Conservation (phyloP, 2,888 invertebrate species). For the Anodontia alba region DNA sequence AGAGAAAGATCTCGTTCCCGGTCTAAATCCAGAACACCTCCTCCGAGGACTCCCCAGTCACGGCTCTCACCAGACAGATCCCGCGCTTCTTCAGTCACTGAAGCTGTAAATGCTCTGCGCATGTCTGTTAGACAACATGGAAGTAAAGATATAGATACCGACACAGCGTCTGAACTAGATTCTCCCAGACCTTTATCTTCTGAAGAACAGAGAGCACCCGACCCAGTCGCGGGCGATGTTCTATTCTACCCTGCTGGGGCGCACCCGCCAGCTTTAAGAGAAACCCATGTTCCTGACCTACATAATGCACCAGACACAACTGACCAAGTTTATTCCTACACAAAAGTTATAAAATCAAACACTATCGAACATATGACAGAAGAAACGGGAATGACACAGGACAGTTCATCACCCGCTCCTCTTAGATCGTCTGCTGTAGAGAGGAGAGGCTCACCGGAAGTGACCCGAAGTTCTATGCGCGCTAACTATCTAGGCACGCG, state of each 20-base stretch:
- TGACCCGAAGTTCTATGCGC: neutral
- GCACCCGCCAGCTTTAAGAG: neutral
- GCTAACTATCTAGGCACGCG: slow-evolving; percentile 17
- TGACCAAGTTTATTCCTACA: slow-evolving; percentile 40
- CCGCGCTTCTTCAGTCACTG: slow-evolving; percentile 52
- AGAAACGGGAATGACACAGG: neutral
- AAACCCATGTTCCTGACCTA: neutral
- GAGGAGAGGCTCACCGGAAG: neutral
- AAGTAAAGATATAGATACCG: slow-evolving; percentile 25
- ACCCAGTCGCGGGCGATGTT: slow-evolving; percentile 56
- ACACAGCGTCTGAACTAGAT: slow-evolving; percentile 27
- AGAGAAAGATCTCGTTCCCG: slow-evolving; percentile 10
- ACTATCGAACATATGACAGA: neutral
- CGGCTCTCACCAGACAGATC: slow-evolving; percentile 32
- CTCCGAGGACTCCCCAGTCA: slow-evolving; percentile 9
- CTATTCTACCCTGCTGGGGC: slow-evolving; percentile 52
- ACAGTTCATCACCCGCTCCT: neutral
- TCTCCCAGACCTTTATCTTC: slow-evolving; percentile 43
- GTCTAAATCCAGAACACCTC: neutral
- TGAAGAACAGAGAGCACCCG: slow-evolving; percentile 38
- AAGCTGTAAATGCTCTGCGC: slow-evolving; percentile 45
- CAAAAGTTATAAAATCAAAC: slow-evolving; percentile 35
- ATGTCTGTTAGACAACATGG: slow-evolving; percentile 43
- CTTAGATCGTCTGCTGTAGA: neutral
- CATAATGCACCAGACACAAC: neutral